These are phyloP conservation scores for Notamacropus eugenii DNA, from an alignment of 2,797 vertebrate genomes.

Conservation along the genomic window DNA sequence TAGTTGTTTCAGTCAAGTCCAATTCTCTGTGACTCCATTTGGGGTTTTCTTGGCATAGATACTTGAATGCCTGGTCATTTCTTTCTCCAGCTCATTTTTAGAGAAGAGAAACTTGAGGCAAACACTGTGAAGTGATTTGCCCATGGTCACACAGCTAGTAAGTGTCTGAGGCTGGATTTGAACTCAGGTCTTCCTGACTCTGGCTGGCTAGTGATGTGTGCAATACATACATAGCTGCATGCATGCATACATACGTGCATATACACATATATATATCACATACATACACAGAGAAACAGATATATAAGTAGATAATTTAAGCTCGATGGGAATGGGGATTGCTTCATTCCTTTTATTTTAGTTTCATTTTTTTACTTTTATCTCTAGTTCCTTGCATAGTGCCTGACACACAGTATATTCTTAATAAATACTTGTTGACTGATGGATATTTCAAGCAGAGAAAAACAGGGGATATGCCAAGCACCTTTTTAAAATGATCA, in stretches of 20 bases:
- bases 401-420: neutral
- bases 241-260: neutral
- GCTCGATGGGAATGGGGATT: neutral
- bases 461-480: neutral
- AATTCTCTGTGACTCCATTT: neutral
- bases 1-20: neutral
- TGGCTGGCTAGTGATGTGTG: too few relatives aligned
- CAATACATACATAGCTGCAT: too few relatives aligned
- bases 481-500: neutral
- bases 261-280: neutral
- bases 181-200: neutral
- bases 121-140: neutral
- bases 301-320: neutral
- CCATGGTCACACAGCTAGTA: neutral
- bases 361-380: neutral
- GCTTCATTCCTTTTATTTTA: neutral
- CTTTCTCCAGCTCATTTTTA: neutral
- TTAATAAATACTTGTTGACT: neutral
- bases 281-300: neutral
- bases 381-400: neutral
- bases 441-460: neutral
- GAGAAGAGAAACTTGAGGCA: neutral
- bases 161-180: neutral
- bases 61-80: neutral
- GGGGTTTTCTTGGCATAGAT: neutral